A percentile compares a stretch with the other conserved stretches of the same genome.
Conservation (phyloP, 2,113 vertebrate genomes). For the Siphamia tubifer region DNA sequence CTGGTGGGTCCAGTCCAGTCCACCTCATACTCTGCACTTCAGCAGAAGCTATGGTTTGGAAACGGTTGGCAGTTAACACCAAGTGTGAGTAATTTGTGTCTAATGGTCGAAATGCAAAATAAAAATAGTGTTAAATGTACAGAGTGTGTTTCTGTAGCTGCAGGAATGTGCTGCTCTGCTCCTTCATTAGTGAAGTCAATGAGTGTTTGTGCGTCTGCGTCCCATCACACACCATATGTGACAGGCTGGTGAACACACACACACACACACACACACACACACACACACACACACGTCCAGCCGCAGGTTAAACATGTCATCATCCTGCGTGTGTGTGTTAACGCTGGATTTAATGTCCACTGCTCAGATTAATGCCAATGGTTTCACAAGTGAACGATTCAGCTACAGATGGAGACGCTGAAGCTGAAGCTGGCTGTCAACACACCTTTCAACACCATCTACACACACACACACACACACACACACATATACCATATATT, state of each 20-base stretch:
- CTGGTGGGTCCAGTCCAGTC: too few species aligned
- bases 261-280: too few species aligned
- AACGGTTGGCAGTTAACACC: neutral
- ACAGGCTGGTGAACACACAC: neutral
- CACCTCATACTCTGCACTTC: too few species aligned
- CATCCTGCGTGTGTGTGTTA: neutral
- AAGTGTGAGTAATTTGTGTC: neutral
- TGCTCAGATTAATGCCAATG: neutral
- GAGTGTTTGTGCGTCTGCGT: neutral
- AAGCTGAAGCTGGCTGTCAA: neutral
- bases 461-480: too few species aligned
- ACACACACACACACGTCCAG: neutral
- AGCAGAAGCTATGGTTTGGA: neutral
- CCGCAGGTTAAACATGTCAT: neutral
- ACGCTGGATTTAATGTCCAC: neutral
- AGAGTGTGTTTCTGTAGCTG: neutral
- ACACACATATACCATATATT: too few species aligned
- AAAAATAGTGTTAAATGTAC: neutral
- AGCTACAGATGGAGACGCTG: neutral
- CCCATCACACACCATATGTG: neutral
- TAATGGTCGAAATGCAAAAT: neutral
- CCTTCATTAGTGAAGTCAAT: neutral
- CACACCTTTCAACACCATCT: conserved; percentile 12
- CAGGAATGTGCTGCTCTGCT: neutral
- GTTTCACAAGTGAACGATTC: neutral